Conservation (phyloP, 2,888 invertebrate genomes). For the Branchipolynoe longqiensis region DNA sequence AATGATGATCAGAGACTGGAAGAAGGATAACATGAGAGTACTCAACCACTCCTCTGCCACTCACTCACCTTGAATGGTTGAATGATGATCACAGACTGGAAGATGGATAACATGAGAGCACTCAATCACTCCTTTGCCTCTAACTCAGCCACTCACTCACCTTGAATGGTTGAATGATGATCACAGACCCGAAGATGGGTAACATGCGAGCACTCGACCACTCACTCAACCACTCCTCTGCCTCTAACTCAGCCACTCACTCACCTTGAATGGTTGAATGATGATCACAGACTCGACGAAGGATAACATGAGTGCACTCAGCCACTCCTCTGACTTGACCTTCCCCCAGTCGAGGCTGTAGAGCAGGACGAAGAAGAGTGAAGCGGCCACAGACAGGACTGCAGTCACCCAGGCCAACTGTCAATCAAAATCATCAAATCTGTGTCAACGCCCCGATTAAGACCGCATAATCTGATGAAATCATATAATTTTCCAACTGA, state of each 20-base stretch:
- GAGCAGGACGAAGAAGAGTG: conserved; percentile 81
- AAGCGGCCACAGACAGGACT: conserved; percentile 71
- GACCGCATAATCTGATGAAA: too few species aligned
- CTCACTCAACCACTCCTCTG: conserved; percentile 71
- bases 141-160: conserved; percentile 69
- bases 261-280: conserved; percentile 76
- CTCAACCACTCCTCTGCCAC: too few species aligned
- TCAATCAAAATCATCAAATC: too few species aligned
- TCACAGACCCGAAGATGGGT: conserved; percentile 72
- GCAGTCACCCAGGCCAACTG: conserved; percentile 63
- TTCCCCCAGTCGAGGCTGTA: conserved; percentile 82
- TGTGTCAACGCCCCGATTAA: too few species aligned
- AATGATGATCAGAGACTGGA: too few species aligned
- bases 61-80: conserved; percentile 65
- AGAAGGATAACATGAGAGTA: too few species aligned
- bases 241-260: conserved; percentile 66
- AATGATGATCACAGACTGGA: conserved; percentile 74
- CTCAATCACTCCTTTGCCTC: conserved; percentile 72
- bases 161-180: conserved; percentile 75
- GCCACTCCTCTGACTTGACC: conserved; percentile 82
- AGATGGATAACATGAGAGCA: too few species aligned
- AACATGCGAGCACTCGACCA: conserved; percentile 71
- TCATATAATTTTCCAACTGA: too few species aligned
- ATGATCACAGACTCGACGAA: conserved; percentile 72
- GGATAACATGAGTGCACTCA: conserved; percentile 76